Evolutionary conservation across 1,140 invertebrate genomes (phyloP).

Genomic region (Achatina immaculata): DNA sequence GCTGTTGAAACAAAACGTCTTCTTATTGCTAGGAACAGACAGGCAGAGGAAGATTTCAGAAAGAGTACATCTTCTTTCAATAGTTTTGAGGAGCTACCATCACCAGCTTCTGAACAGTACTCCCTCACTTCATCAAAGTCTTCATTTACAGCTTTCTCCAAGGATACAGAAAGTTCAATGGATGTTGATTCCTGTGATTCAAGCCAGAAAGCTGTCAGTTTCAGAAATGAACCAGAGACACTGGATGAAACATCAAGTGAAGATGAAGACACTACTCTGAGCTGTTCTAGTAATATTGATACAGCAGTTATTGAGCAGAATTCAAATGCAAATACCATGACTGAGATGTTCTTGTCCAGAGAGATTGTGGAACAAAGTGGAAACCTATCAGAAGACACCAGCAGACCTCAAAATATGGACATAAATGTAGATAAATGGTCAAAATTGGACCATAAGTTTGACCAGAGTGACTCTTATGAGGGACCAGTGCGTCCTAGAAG

Average conservation of each 20-base stretch:
- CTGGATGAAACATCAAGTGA: conserved; percentile 11
- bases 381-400: not conserved
- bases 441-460: not conserved
- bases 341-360: not conserved
- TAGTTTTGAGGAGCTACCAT: conserved; percentile 25
- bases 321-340: not conserved
- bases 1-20: conserved; percentile 73
- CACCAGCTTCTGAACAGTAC: not conserved
- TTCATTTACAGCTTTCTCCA: conserved; percentile 11
- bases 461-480: not conserved
- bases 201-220: not conserved
- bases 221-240: not conserved
- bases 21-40: conserved; percentile 24
- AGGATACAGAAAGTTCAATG: conserved; percentile 35
- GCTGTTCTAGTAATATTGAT: conserved; percentile 11
- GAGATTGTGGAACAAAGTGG: not conserved
- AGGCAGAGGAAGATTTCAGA: conserved; percentile 32
- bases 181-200: conserved; percentile 30
- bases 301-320: not conserved
- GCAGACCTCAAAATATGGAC: not conserved
- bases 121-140: conserved; percentile 19
- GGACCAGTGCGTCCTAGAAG: not conserved
- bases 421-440: not conserved
- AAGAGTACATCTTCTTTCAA: conserved; percentile 27
- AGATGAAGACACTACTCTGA: conserved; percentile 28